Conservation (phyloP, 2,888 invertebrate species). For the Heteromurus nitidus region DNA sequence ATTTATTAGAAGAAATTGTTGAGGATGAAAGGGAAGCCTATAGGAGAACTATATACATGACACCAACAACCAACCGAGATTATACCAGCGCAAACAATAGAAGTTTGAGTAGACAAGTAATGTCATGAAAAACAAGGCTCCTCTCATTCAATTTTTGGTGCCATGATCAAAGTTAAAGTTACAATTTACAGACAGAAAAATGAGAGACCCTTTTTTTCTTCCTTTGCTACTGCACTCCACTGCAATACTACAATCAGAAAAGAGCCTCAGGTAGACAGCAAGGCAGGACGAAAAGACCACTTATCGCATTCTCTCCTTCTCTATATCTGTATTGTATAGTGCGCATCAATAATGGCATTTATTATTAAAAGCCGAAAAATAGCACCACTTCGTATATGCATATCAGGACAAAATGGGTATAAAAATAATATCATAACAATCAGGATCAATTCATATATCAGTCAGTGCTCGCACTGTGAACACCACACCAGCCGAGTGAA, state of each 20-base stretch:
- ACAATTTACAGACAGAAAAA: conserved; percentile 1
- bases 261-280: conserved; percentile 37
- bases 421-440: conserved; percentile 27
- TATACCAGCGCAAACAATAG: too few relatives aligned
- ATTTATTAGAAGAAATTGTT: conserved; percentile 24
- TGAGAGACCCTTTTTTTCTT: conserved; percentile 4
- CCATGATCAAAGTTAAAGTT: conserved; percentile 4
- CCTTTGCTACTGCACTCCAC: neutral
- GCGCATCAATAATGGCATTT: too few relatives aligned
- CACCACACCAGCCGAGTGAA: neutral
- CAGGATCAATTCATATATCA: conserved; percentile 35
- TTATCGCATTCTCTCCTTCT: neutral
- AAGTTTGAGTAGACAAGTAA: too few relatives aligned
- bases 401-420: conserved; percentile 8
- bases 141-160: too few relatives aligned
- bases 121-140: conserved; percentile 4
- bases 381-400: too few relatives aligned
- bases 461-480: neutral
- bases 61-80: too few relatives aligned
- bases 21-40: too few relatives aligned
- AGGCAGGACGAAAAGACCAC: conserved; percentile 43
- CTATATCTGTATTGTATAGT: neutral
- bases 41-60: too few relatives aligned
- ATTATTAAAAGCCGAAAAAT: conserved; percentile 12
- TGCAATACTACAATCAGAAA: neutral